Evolutionary conservation across 1,140 invertebrate species (phyloP).

Genomic region (Maniola jurtina): DNA sequence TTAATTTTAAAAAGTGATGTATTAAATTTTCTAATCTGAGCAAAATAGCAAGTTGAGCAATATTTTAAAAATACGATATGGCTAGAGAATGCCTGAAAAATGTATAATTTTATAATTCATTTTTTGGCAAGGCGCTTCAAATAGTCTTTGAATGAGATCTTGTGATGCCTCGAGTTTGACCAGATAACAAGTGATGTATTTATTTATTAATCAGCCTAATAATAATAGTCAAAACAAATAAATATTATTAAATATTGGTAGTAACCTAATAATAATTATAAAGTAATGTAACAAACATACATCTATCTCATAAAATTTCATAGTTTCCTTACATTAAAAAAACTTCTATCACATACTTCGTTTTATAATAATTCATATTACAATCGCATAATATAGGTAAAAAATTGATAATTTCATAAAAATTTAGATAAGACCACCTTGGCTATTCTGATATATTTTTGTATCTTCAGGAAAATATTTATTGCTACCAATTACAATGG

Average conservation of each 20-base stretch:
- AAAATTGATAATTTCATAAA: too few species aligned
- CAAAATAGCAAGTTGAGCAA: slow-evolving; percentile 53
- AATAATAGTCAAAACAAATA: slow-evolving; percentile 19
- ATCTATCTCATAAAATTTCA: slow-evolving; percentile 11
- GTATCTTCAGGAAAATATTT: too few species aligned
- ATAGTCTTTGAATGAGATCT: slow-evolving; percentile 56
- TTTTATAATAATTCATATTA: not conserved
- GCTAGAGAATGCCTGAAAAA: slow-evolving; percentile 9
- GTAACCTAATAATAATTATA: slow-evolving; percentile 23
- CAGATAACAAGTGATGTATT: slow-evolving; percentile 45
- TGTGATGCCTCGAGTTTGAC: slow-evolving; percentile 47
- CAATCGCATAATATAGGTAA: not conserved
- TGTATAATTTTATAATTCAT: slow-evolving; percentile 10
- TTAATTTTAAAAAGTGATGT: not conserved
- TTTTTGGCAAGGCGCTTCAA: slow-evolving; percentile 54
- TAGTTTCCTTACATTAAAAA: not conserved
- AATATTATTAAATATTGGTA: slow-evolving; percentile 24
- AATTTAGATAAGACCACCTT: too few species aligned
- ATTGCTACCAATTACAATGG: too few species aligned
- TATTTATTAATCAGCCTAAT: slow-evolving; percentile 30
- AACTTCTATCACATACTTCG: slow-evolving; percentile 12
- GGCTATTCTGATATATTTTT: too few species aligned
- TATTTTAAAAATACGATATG: slow-evolving; percentile 14
- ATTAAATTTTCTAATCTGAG: slow-evolving; percentile 36
- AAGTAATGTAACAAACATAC: slow-evolving; percentile 14